Conservation (phyloP, 2,113 vertebrate species). For the Myodes glareolus region DNA sequence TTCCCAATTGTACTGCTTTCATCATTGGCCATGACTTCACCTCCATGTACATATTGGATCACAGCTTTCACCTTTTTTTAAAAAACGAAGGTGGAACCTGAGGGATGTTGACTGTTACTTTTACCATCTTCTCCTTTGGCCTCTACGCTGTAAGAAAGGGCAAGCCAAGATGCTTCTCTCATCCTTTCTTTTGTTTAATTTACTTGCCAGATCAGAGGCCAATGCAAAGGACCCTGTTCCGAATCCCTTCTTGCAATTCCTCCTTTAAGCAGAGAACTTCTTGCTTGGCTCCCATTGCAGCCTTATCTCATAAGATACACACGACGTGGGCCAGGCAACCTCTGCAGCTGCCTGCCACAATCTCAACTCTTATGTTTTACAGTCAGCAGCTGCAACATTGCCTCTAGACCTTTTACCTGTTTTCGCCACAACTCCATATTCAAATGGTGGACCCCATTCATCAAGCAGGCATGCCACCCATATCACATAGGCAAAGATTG, state of each 20-base stretch:
- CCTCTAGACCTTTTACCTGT: background rate
- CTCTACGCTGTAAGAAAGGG: background rate
- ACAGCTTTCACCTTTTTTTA: background rate
- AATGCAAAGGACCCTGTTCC: background rate
- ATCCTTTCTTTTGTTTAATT: background rate
- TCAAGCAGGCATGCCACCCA: background rate
- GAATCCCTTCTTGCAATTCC: background rate
- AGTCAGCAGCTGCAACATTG: background rate
- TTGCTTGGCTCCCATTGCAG: background rate
- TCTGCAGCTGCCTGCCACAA: background rate
- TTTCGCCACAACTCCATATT: too few relatives aligned
- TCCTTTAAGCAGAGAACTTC: background rate
- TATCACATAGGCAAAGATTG: background rate
- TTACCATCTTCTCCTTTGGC: background rate
- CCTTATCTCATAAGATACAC: too few relatives aligned
- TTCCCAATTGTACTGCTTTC: background rate
- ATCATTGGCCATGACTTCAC: too few relatives aligned
- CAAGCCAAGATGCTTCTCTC: background rate
- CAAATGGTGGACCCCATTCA: background rate
- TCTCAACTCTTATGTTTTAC: background rate
- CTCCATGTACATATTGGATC: too few relatives aligned
- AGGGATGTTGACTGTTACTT: background rate
- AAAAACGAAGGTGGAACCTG: background rate
- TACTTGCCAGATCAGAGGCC: background rate
- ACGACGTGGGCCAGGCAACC: background rate